These are phyloP conservation scores for Pherbina coryleti DNA, from an alignment of 2,888 invertebrate genomes.

Conservation along the genomic window DNA sequence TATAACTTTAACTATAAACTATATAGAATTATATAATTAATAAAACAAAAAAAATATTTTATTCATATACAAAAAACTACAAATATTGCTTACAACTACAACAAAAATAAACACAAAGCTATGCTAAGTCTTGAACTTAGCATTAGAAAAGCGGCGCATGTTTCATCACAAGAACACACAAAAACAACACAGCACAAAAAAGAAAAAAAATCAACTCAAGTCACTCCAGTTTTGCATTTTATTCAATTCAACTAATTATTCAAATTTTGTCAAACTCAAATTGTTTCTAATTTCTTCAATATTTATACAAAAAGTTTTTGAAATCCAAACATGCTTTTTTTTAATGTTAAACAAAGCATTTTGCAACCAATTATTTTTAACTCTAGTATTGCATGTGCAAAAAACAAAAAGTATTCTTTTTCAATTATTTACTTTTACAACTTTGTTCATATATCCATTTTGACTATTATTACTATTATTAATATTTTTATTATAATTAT, in stretches of 20 bases:
- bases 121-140: too few species aligned
- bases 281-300: not conserved
- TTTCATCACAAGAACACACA: not conserved
- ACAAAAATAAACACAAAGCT: not conserved
- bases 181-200: slow-evolving; percentile 17
- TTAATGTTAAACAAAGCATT: slow-evolving; percentile 29
- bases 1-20: not conserved
- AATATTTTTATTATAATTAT: not conserved
- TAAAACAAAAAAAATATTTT: slow-evolving; percentile 42
- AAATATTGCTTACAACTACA: not conserved
- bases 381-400: slow-evolving; percentile 1
- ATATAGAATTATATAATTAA: not conserved
- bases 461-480: slow-evolving; percentile 12
- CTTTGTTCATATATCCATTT: not conserved
- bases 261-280: not conserved
- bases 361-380: slow-evolving; percentile 47
- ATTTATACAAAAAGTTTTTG: slow-evolving; percentile 34
- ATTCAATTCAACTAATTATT: slow-evolving; percentile 13
- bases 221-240: slow-evolving; percentile 34
- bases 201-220: slow-evolving; percentile 24
- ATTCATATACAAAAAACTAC: slow-evolving; percentile 11
- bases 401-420: slow-evolving; percentile 16
- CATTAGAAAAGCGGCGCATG: too few species aligned
- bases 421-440: slow-evolving; percentile 12
- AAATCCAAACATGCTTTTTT: slow-evolving; percentile 41